These are phyloP conservation scores for Zelostemma sp. DNA, from an alignment of 1,140 invertebrate genomes.

Conservation along the genomic window DNA sequence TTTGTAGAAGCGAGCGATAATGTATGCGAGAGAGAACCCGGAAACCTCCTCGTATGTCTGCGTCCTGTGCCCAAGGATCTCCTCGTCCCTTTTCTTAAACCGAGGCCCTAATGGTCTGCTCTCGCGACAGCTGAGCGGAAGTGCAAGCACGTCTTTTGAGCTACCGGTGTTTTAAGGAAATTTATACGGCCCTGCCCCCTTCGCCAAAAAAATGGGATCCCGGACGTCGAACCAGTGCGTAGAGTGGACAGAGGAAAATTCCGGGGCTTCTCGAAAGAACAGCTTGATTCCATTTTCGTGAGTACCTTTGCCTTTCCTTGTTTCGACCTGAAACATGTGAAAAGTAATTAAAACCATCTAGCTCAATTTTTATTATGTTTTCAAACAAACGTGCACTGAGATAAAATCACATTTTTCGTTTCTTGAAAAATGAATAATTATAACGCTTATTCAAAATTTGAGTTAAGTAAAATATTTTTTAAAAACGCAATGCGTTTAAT, in stretches of 20 bases:
- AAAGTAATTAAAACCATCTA: too few species aligned
- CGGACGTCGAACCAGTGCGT: conserved; percentile 15
- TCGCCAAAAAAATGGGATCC: conserved; percentile 30
- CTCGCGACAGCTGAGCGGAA: conserved; percentile 45
- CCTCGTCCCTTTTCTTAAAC: conserved; percentile 32
- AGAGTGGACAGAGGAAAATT: neutral
- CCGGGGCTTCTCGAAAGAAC: neutral
- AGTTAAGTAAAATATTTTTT: too few species aligned
- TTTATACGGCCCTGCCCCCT: conserved; percentile 35
- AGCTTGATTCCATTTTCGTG: too few species aligned
- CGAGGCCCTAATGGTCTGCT: conserved; percentile 28
- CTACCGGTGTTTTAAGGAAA: conserved; percentile 60
- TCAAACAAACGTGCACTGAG: too few species aligned
- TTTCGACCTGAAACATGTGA: too few species aligned
- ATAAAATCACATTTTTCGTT: too few species aligned
- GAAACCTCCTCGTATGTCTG: conserved; percentile 56
- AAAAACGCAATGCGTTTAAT: too few species aligned
- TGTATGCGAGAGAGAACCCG: conserved; percentile 60
- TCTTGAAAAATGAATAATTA: too few species aligned
- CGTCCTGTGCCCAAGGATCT: conserved; percentile 64
- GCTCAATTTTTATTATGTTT: too few species aligned
- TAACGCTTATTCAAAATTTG: too few species aligned
- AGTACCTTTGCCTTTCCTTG: too few species aligned
- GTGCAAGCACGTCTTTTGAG: conserved; percentile 40
- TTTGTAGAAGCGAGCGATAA: conserved; percentile 53